Conservation (phyloP, 2,797 vertebrate genomes). For the Manis pentadactyla region DNA sequence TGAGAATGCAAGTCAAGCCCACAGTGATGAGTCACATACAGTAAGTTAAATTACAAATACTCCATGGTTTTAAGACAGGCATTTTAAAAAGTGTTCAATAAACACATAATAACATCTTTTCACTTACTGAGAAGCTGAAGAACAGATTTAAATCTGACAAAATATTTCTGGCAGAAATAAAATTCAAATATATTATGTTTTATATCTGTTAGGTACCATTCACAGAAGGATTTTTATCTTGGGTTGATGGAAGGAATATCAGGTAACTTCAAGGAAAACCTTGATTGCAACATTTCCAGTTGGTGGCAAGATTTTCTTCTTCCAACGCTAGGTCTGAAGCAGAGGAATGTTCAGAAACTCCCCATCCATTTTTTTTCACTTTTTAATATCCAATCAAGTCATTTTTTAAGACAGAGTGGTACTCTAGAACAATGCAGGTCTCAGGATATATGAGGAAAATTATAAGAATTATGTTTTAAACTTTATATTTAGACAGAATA, state of each 20-base stretch:
- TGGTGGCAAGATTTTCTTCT: neutral
- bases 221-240: neutral
- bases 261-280: neutral
- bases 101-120: neutral
- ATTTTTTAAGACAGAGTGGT: neutral
- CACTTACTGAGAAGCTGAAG: neutral
- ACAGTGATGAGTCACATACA: neutral
- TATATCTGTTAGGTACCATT: neutral
- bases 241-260: neutral
- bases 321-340: neutral
- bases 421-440: neutral
- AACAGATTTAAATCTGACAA: constrained; percentile 5
- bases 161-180: neutral
- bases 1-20: neutral
- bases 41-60: neutral
- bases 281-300: neutral
- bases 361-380: neutral
- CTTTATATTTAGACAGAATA: neutral
- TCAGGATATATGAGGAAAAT: neutral
- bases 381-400: neutral
- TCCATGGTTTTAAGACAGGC: neutral
- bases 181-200: neutral
- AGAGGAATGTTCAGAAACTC: neutral
- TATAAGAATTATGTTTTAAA: neutral
- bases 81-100: neutral